Conservation (phyloP, 2,797 vertebrate genomes). For the Anas bahamensis region DNA sequence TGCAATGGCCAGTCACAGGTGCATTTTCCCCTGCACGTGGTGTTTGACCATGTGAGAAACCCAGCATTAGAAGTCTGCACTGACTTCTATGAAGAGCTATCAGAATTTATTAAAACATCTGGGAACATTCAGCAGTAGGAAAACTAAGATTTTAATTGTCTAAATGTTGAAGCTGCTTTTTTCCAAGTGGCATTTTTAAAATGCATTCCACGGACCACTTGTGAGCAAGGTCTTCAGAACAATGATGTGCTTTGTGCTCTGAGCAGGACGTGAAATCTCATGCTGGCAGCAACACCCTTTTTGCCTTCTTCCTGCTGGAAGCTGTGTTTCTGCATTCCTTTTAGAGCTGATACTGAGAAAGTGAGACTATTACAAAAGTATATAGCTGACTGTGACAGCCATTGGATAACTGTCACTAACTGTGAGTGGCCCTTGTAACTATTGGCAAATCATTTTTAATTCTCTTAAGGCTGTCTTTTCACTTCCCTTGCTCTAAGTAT, state of each 20-base stretch:
- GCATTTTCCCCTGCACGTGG: neutral
- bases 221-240: neutral
- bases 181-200: neutral
- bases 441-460: neutral
- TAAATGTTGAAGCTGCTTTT: neutral
- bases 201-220: neutral
- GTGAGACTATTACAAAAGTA: neutral
- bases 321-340: neutral
- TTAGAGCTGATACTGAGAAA: neutral
- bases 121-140: neutral
- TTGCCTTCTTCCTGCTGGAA: neutral
- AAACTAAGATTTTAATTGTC: neutral
- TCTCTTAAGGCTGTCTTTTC: neutral
- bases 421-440: neutral
- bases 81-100: neutral
- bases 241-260: neutral
- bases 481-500: neutral
- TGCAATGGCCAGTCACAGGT: neutral
- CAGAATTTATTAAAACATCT: neutral
- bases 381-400: neutral
- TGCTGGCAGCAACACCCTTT: rapidly evolving
- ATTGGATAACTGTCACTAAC: neutral
- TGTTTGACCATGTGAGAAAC: neutral
- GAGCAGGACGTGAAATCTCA: neutral
- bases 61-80: neutral